phyloP scores from a whole-genome alignment of 2,113 vertebrate genomes.

The Atherinomorus stipes region DNA sequence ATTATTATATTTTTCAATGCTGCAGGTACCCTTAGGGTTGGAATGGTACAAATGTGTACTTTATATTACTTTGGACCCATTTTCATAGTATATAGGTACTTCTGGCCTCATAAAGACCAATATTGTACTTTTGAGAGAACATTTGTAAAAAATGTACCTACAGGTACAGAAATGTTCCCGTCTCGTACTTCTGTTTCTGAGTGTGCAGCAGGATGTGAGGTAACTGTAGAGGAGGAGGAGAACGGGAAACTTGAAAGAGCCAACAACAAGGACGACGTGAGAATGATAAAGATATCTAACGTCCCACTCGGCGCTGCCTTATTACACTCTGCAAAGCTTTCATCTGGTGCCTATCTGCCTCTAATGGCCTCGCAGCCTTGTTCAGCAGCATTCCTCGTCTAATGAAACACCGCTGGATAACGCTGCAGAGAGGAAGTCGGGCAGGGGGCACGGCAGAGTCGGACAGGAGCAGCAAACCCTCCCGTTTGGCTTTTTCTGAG shows the following conservation, averaged over 20 bases:
- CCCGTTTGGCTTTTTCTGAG: background rate
- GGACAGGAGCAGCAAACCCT: constrained; percentile 6
- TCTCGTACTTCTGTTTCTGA: too few relatives aligned
- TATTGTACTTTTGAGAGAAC: too few relatives aligned
- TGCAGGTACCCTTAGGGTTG: too few relatives aligned
- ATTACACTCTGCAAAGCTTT: constrained; percentile 56
- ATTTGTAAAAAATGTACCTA: too few relatives aligned
- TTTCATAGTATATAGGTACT: too few relatives aligned
- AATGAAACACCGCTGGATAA: constrained; percentile 58
- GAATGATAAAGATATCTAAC: constrained; percentile 58
- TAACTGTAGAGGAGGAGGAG: constrained; percentile 20
- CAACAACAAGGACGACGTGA: constrained; percentile 50
- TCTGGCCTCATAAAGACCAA: too few relatives aligned
- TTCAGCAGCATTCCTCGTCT: constrained; percentile 48
- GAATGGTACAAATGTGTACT: too few relatives aligned
- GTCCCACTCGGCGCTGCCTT: constrained; percentile 44
- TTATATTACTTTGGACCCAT: too few relatives aligned
- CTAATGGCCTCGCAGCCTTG: constrained; percentile 51
- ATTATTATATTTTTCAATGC: too few relatives aligned
- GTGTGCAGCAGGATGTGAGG: constrained; percentile 33
- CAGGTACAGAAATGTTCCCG: too few relatives aligned
- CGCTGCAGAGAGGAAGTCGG: constrained; percentile 7
- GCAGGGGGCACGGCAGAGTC: background rate
- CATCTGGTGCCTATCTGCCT: constrained; percentile 70
- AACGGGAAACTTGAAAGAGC: constrained; percentile 47